Evolutionary conservation across 2,113 vertebrate genomes (phyloP).

Genomic region (Patagioenas fasciata): DNA sequence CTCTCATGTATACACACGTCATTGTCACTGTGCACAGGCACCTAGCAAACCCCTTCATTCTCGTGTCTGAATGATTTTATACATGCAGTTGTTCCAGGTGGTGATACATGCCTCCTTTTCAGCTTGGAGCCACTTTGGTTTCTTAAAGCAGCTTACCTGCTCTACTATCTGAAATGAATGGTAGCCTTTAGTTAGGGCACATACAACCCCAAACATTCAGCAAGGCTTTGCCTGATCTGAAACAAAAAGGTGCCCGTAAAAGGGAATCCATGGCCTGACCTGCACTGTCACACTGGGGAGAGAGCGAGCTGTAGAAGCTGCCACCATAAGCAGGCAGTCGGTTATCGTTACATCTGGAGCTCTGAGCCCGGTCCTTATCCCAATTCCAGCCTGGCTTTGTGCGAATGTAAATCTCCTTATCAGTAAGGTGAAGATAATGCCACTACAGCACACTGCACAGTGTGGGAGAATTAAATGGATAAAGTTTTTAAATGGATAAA

Average conservation of each 20-base stretch:
- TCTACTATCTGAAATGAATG: neutral
- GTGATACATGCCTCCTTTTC: neutral
- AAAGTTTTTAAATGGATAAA: slow-evolving; percentile 23
- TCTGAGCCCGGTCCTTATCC: neutral
- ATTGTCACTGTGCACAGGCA: neutral
- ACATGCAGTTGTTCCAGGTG: neutral
- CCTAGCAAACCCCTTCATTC: neutral
- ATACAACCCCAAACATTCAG: neutral
- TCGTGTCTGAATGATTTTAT: neutral
- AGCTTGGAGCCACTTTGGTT: neutral
- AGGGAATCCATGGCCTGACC: neutral
- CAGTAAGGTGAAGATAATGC: slow-evolving; percentile 10
- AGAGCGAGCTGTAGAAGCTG: neutral
- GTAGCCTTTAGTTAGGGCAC: neutral
- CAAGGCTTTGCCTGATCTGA: neutral
- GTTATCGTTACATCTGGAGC: neutral
- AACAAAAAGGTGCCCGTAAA: neutral
- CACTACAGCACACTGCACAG: neutral
- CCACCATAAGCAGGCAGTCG: neutral
- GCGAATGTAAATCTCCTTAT: slow-evolving; percentile 32
- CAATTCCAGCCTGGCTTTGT: neutral
- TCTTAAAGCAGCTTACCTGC: neutral
- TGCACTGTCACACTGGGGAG: neutral
- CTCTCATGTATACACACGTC: neutral
- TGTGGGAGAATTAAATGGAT: slow-evolving; percentile 17